Evolutionary conservation across 2,113 vertebrate species (phyloP).

Genomic region (Aplodontia rufa): DNA sequence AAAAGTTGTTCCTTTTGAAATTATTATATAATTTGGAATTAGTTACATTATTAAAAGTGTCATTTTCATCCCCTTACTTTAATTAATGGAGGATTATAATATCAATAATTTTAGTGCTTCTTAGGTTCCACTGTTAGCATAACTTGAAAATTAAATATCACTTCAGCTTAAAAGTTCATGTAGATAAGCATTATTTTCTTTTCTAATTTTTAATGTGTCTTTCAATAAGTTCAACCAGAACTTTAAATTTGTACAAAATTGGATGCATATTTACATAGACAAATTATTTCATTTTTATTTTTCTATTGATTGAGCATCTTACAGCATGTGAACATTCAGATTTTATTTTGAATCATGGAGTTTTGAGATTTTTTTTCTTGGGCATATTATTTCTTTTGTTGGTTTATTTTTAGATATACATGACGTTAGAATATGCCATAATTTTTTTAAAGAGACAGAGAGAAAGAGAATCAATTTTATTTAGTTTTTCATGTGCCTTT

Average conservation of each 20-base stretch:
- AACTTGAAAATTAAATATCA: slow-evolving; percentile 17
- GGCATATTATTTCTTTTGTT: no score
- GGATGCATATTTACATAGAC: neutral
- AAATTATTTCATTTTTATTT: slow-evolving; percentile 29
- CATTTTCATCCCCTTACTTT: neutral
- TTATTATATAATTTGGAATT: neutral
- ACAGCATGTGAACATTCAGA: neutral
- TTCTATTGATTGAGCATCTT: neutral
- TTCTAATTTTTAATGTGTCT: neutral
- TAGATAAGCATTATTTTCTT: neutral
- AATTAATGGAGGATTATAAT: neutral
- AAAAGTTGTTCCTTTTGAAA: slow-evolving; percentile 28
- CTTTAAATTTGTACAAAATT: neutral
- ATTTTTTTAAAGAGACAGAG: no score
- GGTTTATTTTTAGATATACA: no score
- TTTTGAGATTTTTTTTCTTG: neutral
- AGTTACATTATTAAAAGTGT: neutral
- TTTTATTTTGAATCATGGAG: neutral
- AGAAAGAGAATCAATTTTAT: no score
- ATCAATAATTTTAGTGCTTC: neutral
- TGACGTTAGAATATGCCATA: no score
- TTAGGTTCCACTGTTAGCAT: neutral
- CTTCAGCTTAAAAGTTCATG: neutral
- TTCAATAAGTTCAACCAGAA: neutral
- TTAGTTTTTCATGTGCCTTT: no score